Percentiles rank a stretch among this genome's conserved stretches.
Evolutionary conservation across 1,140 invertebrate species (phyloP).

Genomic region (Medauroidea extradentata): DNA sequence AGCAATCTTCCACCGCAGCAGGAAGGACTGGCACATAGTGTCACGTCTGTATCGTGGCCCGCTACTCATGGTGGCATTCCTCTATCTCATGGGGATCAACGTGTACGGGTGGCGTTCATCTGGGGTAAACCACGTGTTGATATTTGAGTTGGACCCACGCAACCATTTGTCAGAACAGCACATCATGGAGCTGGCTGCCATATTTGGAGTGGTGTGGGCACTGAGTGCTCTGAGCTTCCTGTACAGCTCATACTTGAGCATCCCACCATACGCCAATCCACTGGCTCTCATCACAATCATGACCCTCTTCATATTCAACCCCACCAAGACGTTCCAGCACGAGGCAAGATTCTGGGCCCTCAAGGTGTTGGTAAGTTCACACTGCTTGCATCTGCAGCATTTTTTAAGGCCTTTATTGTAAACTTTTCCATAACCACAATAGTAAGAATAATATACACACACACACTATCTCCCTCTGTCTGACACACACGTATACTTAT

Average conservation of each 20-base stretch:
- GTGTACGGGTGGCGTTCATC: conserved; percentile 85
- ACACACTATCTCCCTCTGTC: too few species aligned
- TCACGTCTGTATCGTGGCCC: conserved; percentile 76
- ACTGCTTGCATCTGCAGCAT: too few species aligned
- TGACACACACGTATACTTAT: too few species aligned
- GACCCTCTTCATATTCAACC: conserved; percentile 74
- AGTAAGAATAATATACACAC: too few species aligned
- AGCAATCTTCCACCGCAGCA: conserved; percentile 45
- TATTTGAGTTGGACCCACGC: conserved; percentile 88
- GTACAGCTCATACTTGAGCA: conserved; percentile 66
- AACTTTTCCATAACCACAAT: too few species aligned
- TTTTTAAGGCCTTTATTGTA: too few species aligned
- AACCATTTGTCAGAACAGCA: conserved; percentile 84
- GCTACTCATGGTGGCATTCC: conserved; percentile 74
- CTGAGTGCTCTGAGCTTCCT: conserved; percentile 60
- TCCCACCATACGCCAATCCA: conserved; percentile 75
- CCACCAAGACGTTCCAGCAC: conserved; percentile 70
- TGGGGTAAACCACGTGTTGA: conserved; percentile 89
- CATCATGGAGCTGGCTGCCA: conserved; percentile 80
- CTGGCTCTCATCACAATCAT: conserved; percentile 65
- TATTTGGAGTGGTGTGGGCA: conserved; percentile 82
- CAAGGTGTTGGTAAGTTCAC: conserved; percentile 40
- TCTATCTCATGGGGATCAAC: conserved; percentile 85
- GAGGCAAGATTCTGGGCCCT: conserved; percentile 64
- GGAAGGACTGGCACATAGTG: conserved; percentile 45